Evolutionary conservation across 2,113 vertebrate species (phyloP).

Genomic region (Lophura nycthemera): DNA sequence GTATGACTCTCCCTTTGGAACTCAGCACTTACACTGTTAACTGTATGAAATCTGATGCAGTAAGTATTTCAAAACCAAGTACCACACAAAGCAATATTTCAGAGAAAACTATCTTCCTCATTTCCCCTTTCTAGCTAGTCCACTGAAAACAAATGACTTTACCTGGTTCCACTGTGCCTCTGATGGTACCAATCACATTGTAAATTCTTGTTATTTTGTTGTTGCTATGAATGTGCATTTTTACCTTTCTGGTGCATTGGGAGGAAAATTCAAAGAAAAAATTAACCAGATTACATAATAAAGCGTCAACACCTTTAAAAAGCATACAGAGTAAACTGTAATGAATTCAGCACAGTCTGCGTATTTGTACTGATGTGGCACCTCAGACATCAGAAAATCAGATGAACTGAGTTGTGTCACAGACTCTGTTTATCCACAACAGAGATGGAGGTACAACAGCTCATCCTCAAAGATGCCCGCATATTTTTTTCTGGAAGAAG

Average conservation of each 20-base stretch:
- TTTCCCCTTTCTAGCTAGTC: not conserved
- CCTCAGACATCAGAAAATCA: not conserved
- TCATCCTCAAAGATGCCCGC: not conserved
- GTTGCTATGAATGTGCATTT: conserved; percentile 87
- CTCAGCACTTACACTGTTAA: not conserved
- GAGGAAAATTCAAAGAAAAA: conserved; percentile 32
- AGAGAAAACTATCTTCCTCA: not conserved
- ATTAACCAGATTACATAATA: not conserved
- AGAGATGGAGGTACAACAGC: not conserved
- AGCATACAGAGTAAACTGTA: not conserved
- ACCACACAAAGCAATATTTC: not conserved
- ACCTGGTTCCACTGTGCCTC: conserved; percentile 92
- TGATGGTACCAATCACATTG: conserved; percentile 92
- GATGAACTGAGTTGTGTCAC: not conserved
- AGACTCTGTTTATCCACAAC: not conserved
- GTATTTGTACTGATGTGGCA: not conserved
- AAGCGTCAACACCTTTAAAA: not conserved
- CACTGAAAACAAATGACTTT: not conserved
- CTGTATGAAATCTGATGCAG: not conserved
- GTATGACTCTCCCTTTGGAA: not conserved
- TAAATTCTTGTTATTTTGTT: conserved; percentile 90
- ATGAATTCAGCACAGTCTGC: not conserved
- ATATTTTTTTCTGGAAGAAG: not conserved
- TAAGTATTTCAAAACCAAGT: not conserved
- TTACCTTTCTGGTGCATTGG: conserved; percentile 82